Evolutionary conservation across 2,888 invertebrate species (phyloP), one percentile per base, ranked within the genome.

Genomic region (Fissipunctia ypsillon): DNA sequence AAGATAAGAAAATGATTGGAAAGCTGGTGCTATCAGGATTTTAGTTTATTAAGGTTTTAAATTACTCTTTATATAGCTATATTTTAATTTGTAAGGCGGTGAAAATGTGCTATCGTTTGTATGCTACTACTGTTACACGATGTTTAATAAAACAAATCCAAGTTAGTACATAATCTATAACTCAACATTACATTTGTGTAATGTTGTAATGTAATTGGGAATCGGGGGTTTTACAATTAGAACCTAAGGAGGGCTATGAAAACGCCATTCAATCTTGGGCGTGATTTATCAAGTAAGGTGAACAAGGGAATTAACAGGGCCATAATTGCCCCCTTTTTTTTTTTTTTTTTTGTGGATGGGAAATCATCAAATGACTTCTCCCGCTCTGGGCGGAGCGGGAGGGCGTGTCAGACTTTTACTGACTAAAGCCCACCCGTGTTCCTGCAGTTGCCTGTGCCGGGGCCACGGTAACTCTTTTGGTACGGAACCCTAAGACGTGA

Each of bases 1-100:
- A 96, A 90, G 89, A 90, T 25, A 87, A 94, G 73, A 88, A 77
- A 77, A 90, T 93, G 88, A 86, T 94, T 81, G 96, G 96, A 9
- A 96, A 95, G 85, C 78, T 95, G 61, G 95, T 96, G 25, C 56
- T 95, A 14, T 88, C 88, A 69, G 93, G 91, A 45, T 94, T 94
- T 88, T 92, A 88, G 60, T 45, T 45, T 38, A 22, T 82, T 52
- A n/a, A 64, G 31, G 10, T 52, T 25, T 28, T 12, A 25, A 60
- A 64, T 48, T 22, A 45, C 28, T 59, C 6, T 0, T 9, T 9
- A 35, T 3, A 0, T n/a, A 16, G 9, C 35, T n/a, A 19, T 31
- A 14, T 72, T 66, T 9, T n/a, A 6, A 28, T 73, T n/a, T 38
- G 16, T 57, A 69, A n/a, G 14, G 0, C 5, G 68, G 9, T 69